Evolutionary conservation across 2,113 vertebrate genomes (phyloP), one percentile per base, ranked within the genome.

Genomic region (Pedionomus torquatus): DNA sequence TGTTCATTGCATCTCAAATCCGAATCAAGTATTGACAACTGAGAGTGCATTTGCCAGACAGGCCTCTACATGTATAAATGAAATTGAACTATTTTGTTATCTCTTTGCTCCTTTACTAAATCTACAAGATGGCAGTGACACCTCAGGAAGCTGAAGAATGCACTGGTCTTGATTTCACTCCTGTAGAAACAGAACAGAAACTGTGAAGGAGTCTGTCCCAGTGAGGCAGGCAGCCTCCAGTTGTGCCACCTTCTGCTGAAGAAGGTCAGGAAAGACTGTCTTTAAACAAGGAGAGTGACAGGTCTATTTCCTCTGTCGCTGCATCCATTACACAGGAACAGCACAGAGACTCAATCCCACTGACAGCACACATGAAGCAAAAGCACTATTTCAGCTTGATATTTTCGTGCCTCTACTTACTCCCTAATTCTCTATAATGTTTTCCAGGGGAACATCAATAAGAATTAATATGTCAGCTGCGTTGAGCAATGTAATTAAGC

Each of bases 11-110:
- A 33, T 83, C 54, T 83, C 58, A 83, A 33, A 80, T 77, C 68
- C 13, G n/a, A 75, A 37, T 65, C 41, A 41, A 44, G 41, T 58
- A 31, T 17, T 70, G 68, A n/a, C 33, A 77, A n/a, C n/a, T 70
- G 37, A 69, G 26, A 74, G 21, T 2, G 4, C 0, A 1, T 58
- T 91, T 93, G 35, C 21, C 14, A 80, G 20, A 12, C 35, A 77
- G 41, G 6, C 5, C 49, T 49, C 58, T 78, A 35, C 5, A 11
- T 23, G 61, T 78, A 31, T 2, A 75, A 74, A 26, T 23, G 5
- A 70, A 90, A 91, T 31, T 23, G 9, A n/a, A 85, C n/a, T 0
- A 33, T 26, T 71, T 21, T 13, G 2, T 13, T 13, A 0, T 17
- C 17, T 43, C 74, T 80, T 91, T 69, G 5, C 9, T 74, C 26